Percentiles rank a stretch among this genome's conserved stretches.
phyloP scores from a whole-genome alignment of 2,113 vertebrate species.

The Cyprinodon brontotheroides region DNA sequence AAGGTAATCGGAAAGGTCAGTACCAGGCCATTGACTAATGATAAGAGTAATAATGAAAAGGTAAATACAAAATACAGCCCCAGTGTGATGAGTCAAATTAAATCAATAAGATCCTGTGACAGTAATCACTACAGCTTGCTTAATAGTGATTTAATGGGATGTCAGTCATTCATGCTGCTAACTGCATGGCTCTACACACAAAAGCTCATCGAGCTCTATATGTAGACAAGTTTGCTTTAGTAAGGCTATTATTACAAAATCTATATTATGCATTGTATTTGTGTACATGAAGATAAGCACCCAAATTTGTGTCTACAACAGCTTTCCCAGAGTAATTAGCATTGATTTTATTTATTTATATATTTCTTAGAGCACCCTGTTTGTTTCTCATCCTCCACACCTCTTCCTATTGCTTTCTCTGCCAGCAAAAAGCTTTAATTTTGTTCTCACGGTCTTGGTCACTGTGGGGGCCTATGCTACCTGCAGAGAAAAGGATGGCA shows the following conservation, averaged over 20 bases:
- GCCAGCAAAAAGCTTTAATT: constrained; percentile 62
- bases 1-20: constrained; percentile 51
- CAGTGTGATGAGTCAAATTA: constrained; percentile 62
- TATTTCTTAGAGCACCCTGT: constrained; percentile 5
- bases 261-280: constrained; percentile 30
- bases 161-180: constrained; percentile 58
- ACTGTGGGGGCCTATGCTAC: constrained; percentile 50
- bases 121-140: constrained; percentile 68
- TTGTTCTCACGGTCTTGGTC: constrained; percentile 54
- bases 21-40: constrained; percentile 25
- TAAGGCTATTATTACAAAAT: constrained; percentile 47
- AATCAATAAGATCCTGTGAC: constrained; percentile 61
- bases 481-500: constrained; percentile 63
- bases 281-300: constrained; percentile 26
- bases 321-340: constrained; percentile 58
- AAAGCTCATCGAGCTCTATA: constrained; percentile 17
- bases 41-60: constrained; percentile 43
- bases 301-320: constrained; percentile 40
- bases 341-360: constrained; percentile 56
- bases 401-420: constrained; percentile 22
- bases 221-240: neutral
- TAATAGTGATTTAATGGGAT: constrained; percentile 66
- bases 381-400: constrained; percentile 1
- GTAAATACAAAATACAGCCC: constrained; percentile 59
- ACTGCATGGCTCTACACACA: neutral